Evolutionary conservation across 2,888 invertebrate genomes (phyloP).

Genomic region (Myopa testacea): DNA sequence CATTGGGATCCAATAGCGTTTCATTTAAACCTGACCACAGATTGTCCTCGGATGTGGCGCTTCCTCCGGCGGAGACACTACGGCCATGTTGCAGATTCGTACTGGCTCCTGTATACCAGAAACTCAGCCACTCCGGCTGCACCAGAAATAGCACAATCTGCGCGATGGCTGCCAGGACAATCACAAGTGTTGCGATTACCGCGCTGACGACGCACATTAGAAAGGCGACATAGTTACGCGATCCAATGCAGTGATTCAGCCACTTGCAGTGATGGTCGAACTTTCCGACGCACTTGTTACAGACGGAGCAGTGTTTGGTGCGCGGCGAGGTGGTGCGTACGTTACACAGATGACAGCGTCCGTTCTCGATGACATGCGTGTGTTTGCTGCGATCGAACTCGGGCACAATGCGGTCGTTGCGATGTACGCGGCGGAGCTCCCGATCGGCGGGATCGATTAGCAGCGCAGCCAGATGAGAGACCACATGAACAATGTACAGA

Average conservation of each 20-base stretch:
- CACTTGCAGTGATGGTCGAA: slow-evolving; percentile 99
- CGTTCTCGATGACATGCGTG: slow-evolving; percentile 94
- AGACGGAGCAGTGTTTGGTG: slow-evolving; percentile 95
- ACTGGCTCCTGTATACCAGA: slow-evolving; percentile 62
- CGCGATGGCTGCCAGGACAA: slow-evolving; percentile 77
- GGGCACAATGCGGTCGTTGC: slow-evolving; percentile 75
- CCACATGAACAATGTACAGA: slow-evolving; percentile 79
- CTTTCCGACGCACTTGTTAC: slow-evolving; percentile 95
- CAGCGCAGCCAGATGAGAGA: slow-evolving; percentile 82
- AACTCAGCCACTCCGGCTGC: slow-evolving; percentile 71
- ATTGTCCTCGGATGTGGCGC: slow-evolving; percentile 24
- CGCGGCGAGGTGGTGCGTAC: slow-evolving; percentile 79
- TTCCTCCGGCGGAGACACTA: slow-evolving; percentile 19
- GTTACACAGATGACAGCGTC: slow-evolving; percentile 92
- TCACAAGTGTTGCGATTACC: slow-evolving; percentile 77
- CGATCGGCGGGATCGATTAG: slow-evolving; percentile 91
- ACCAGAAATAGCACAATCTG: slow-evolving; percentile 77
- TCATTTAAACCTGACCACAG: background rate
- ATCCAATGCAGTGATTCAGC: slow-evolving; percentile 97
- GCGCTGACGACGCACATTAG: slow-evolving; percentile 84
- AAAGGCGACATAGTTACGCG: slow-evolving; percentile 88
- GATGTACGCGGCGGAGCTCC: slow-evolving; percentile 75
- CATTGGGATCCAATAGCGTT: slow-evolving; percentile 12
- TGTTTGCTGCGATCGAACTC: slow-evolving; percentile 89
- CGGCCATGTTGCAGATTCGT: slow-evolving; percentile 43